Evolutionary conservation across 2,888 invertebrate genomes (phyloP), one percentile per base, ranked within the genome.

Genomic region (Cistogaster globosa): DNA sequence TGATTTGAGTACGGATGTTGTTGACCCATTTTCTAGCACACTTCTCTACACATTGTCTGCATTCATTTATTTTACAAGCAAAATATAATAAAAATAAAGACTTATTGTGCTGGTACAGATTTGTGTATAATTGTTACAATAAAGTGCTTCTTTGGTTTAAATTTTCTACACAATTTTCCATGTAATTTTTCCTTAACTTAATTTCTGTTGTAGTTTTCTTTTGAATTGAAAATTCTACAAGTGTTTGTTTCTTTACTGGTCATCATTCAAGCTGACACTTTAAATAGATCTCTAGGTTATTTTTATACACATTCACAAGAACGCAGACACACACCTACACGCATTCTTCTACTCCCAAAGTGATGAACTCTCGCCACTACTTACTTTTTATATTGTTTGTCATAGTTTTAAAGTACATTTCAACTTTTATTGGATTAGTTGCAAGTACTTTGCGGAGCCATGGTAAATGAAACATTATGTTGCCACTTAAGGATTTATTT

Each of bases 361-460:
- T 53, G 22, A 9, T 48, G 14, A 16, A 58, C n/a, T 26, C 55
- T 16, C 9, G 45, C 12, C 42, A 42, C 2, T 0, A 12, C 26
- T 75, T 57, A 48, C 22, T 55, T 71, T 62, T 36, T 53, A 20
- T 63, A 53, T 65, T 71, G 18, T 58, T 76, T 76, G 48, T 38
- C 58, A 18, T 58, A 51, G 26, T 53, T 71, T 5, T 45, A 22
- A 65, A 65, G 51, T 45, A 48, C 26, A 65, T 76, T 65, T 71
- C 42, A 71, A 65, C 51, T 76, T 71, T 82, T 71, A 76, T 82
- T 77, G 42, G 65, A 71, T 71, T 82, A 77, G 63, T 71, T 65
- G 51, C 22, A 71, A 82, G 67, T 60, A 42, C n/a, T 72, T 82
- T 38, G 7, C 36, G 55, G 1, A 42, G 26, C 65, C 65, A 58